phyloP scores from a whole-genome alignment of 37 sponge, comb jelly and placozoan genomes.

The Halichondria panicea region DNA sequence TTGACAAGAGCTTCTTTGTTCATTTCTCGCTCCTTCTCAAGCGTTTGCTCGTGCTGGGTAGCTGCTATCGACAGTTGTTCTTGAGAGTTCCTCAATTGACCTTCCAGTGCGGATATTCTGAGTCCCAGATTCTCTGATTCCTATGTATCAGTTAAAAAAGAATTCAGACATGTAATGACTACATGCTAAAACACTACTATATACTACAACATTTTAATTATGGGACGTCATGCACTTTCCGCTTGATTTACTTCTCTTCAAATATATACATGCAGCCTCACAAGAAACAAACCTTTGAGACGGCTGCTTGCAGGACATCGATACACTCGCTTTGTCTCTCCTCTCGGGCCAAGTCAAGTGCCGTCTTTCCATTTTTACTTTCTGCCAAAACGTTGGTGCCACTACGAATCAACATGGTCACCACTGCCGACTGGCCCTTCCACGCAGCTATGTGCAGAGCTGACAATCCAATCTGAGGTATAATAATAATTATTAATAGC shows the following conservation, averaged over 20 bases:
- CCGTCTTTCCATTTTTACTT: conserved; percentile 59
- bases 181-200: not conserved
- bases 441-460: conserved; percentile 67
- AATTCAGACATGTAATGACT: not conserved
- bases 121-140: conserved; percentile 33
- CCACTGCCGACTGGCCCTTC: conserved; percentile 53
- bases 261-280: not conserved
- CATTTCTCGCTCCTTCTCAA: conserved; percentile 16
- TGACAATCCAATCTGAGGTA: conserved; percentile 48
- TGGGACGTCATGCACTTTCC: not conserved
- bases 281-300: conserved; percentile 34
- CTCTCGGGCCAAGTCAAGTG: conserved; percentile 60
- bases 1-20: not conserved
- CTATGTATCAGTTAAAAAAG: conserved; percentile 3
- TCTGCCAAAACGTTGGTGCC: conserved; percentile 25
- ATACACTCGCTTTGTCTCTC: conserved; percentile 50
- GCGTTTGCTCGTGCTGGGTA: conserved; percentile 14
- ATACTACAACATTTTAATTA: not conserved
- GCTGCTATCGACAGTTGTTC: conserved; percentile 29
- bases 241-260: not conserved
- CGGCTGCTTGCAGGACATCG: conserved; percentile 49
- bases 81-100: conserved; percentile 48
- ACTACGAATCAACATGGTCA: conserved; percentile 36
- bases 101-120: conserved; percentile 51
- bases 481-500: not conserved